A percentile compares a stretch with the other conserved stretches of the same genome.
Evolutionary conservation across 2,113 vertebrate genomes (phyloP).

Genomic region (Lepidothrix coronata): DNA sequence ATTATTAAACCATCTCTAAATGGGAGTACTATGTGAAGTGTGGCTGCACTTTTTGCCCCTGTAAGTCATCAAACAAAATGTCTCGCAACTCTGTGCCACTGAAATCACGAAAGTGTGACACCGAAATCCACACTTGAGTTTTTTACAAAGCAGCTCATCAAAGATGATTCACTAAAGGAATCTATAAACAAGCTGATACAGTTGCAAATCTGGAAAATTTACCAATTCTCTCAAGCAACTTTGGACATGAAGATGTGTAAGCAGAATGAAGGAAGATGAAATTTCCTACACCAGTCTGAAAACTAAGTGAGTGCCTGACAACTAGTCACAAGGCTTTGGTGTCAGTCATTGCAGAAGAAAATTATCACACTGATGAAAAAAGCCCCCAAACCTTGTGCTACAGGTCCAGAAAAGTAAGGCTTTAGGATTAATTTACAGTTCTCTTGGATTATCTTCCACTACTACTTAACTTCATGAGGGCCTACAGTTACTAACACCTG

Average conservation of each 20-base stretch:
- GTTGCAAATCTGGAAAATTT: background rate
- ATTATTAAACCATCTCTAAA: background rate
- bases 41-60: background rate
- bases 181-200: background rate
- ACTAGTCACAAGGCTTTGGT: background rate
- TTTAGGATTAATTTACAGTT: background rate
- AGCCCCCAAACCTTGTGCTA: background rate
- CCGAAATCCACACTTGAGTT: background rate
- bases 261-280: background rate
- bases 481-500: background rate
- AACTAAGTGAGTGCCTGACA: background rate
- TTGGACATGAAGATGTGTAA: background rate
- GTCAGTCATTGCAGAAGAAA: background rate
- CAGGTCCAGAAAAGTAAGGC: background rate
- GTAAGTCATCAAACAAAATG: background rate
- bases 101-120: background rate
- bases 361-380: fast-evolving
- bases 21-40: background rate
- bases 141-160: background rate
- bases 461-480: background rate
- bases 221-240: background rate
- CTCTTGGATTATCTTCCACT: background rate
- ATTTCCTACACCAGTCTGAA: background rate
- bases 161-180: background rate
- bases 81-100: background rate